phyloP scores from a whole-genome alignment of 2,113 vertebrate species.

The Aptenodytes forsteri region DNA sequence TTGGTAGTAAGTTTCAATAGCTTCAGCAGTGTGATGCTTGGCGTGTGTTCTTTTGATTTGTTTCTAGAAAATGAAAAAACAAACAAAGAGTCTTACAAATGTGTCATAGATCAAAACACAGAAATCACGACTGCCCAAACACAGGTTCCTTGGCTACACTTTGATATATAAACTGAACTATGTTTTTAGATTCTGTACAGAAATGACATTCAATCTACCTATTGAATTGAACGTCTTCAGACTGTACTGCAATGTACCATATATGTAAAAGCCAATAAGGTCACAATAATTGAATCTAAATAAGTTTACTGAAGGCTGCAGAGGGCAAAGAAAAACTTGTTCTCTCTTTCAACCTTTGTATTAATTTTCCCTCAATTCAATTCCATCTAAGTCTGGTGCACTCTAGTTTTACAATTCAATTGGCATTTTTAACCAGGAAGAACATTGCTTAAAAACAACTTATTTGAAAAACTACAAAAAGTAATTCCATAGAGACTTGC shows the following conservation, averaged over 20 bases:
- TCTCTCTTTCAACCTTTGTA: constrained; percentile 83
- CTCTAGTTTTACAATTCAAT: constrained; percentile 88
- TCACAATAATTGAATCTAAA: constrained; percentile 91
- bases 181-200: background rate
- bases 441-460: constrained; percentile 96
- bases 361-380: constrained; percentile 86
- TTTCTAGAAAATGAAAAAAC: constrained; percentile 81
- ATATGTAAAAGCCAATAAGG: constrained; percentile 81
- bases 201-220: constrained; percentile 62
- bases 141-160: background rate
- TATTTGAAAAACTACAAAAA: constrained; percentile 98
- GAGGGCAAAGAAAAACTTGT: constrained; percentile 83
- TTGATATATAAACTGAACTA: background rate
- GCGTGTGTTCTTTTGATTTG: constrained; percentile 90
- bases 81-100: background rate
- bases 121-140: background rate
- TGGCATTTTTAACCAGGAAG: constrained; percentile 87
- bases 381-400: constrained; percentile 80
- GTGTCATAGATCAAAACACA: constrained; percentile 36
- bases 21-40: constrained; percentile 86
- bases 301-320: constrained; percentile 87
- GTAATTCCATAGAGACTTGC: constrained; percentile 93
- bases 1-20: constrained; percentile 87
- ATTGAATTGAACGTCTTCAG: constrained; percentile 64
- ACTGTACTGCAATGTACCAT: constrained; percentile 70